Evolutionary conservation across 2,888 invertebrate species (phyloP).

Genomic region (Latrodectus hesperus): DNA sequence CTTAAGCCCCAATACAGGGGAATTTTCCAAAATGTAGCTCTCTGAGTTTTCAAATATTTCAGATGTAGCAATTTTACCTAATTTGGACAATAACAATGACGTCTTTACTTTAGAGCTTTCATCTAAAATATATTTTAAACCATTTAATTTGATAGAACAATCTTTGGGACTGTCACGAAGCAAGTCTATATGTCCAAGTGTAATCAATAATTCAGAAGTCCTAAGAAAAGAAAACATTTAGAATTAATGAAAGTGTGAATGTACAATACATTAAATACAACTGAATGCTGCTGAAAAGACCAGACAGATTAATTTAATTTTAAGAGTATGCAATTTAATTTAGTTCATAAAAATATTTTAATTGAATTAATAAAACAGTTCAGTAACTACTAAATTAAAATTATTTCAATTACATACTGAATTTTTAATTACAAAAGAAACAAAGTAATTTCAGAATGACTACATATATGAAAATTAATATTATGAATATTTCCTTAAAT

Average conservation of each 20-base stretch:
- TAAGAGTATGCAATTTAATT: too few species aligned
- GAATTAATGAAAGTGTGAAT: not conserved
- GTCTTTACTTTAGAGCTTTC: conserved; percentile 19
- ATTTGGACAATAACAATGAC: conserved; percentile 15
- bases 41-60: conserved; percentile 1
- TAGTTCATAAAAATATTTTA: too few species aligned
- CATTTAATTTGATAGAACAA: conserved; percentile 48
- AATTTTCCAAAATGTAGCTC: conserved; percentile 5
- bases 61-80: not conserved
- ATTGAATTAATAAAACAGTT: too few species aligned
- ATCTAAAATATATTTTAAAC: conserved; percentile 54
- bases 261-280: not conserved
- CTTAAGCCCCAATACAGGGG: not conserved
- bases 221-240: conserved; percentile 14
- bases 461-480: too few species aligned
- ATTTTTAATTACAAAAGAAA: too few species aligned
- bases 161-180: conserved; percentile 45
- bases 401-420: too few species aligned
- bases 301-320: too few species aligned
- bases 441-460: too few species aligned
- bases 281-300: not conserved
- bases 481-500: too few species aligned
- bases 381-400: too few species aligned
- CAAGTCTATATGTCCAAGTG: conserved; percentile 45
- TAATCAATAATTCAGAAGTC: conserved; percentile 39